Conservation (phyloP, 2,797 vertebrate species). For the Spheniscus humboldti region DNA sequence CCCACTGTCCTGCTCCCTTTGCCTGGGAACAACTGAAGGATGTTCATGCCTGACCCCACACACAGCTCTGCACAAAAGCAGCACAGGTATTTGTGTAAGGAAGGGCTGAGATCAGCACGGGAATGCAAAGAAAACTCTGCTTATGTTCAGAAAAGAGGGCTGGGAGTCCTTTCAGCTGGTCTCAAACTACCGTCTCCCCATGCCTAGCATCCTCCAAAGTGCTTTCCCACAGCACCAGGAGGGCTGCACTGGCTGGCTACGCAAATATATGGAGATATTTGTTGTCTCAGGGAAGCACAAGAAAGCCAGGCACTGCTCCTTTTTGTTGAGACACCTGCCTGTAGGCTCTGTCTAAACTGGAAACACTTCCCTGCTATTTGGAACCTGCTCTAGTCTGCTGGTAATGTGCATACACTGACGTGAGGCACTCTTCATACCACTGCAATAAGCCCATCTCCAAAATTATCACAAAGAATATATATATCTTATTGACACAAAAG, state of each 20-base stretch:
- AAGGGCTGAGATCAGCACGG: not conserved
- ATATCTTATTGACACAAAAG: not conserved
- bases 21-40: too few species aligned
- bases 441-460: not conserved
- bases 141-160: not conserved
- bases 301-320: not conserved
- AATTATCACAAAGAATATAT: not conserved
- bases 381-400: not conserved
- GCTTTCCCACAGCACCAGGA: not conserved
- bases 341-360: not conserved
- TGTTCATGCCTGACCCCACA: fast-evolving
- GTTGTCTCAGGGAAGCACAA: not conserved
- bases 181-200: not conserved
- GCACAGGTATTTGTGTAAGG: not conserved
- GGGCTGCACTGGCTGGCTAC: not conserved
- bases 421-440: not conserved
- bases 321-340: not conserved
- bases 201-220: not conserved
- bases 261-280: not conserved
- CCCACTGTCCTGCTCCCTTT: not conserved
- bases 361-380: not conserved
- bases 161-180: not conserved
- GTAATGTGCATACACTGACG: fast-evolving
- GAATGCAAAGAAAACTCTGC: not conserved
- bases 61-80: fast-evolving